Evolutionary conservation across 2,888 invertebrate genomes (phyloP).

Genomic region (Philonicus albiceps): DNA sequence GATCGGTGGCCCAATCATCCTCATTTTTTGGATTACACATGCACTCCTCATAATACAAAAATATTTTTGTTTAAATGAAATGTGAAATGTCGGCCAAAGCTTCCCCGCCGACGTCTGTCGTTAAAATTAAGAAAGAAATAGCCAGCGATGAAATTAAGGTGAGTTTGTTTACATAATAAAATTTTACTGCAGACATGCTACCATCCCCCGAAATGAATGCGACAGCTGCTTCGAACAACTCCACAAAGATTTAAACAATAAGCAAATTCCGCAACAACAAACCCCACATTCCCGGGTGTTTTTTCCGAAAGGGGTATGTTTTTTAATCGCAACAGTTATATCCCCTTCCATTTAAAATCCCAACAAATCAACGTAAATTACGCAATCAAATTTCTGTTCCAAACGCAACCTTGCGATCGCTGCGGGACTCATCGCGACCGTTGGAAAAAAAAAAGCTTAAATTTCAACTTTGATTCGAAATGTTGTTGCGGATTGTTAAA

Average conservation of each 20-base stretch:
- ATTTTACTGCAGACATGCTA: background rate
- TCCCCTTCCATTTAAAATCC: background rate
- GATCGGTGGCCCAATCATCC: background rate
- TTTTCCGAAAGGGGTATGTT: background rate
- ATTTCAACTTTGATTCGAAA: background rate
- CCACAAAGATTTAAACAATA: background rate
- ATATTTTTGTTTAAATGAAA: constrained; percentile 37
- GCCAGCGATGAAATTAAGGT: constrained; percentile 81
- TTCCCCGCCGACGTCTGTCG: constrained; percentile 58
- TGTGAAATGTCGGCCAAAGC: constrained; percentile 66
- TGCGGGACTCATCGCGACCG: background rate
- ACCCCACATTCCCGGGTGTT: background rate
- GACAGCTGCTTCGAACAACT: background rate
- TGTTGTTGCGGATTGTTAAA: background rate
- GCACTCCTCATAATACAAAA: background rate
- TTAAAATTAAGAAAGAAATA: constrained; percentile 72
- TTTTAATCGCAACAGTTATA: background rate
- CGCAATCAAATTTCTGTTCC: background rate
- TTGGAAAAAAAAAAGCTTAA: background rate
- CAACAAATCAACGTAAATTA: background rate
- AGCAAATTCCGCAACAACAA: background rate
- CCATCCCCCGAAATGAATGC: background rate
- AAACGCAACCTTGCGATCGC: background rate
- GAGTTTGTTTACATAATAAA: constrained; percentile 52
- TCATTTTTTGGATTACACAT: background rate